Conservation (phyloP, 1,140 invertebrate genomes). For the Cydia strobilella region DNA sequence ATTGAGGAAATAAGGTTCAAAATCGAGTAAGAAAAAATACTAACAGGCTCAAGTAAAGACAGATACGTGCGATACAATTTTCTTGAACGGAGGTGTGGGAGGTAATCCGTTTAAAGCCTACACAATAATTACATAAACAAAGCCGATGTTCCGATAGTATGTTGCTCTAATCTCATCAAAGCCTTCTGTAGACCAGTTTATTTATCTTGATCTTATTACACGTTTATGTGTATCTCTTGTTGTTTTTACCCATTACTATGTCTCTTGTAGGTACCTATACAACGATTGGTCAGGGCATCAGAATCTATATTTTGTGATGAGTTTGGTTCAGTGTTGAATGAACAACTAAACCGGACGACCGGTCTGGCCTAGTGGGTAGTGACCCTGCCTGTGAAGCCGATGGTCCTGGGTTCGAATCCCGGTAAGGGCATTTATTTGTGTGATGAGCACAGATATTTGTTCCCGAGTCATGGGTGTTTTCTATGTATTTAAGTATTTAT, state of each 20-base stretch:
- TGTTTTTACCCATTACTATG: neutral
- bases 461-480: no score
- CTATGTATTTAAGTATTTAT: no score
- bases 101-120: constrained; percentile 26
- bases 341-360: no score
- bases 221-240: neutral
- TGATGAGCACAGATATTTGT: no score
- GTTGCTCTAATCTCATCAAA: constrained; percentile 2
- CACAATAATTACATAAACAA: constrained; percentile 31
- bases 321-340: no score
- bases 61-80: constrained; percentile 21
- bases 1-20: neutral
- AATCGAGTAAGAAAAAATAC: neutral
- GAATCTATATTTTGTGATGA: no score
- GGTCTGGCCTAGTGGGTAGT: no score
- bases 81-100: constrained; percentile 18
- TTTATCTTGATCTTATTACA: neutral
- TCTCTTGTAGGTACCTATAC: neutral
- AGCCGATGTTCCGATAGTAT: constrained; percentile 1
- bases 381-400: no score
- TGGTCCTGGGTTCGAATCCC: no score
- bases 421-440: no score
- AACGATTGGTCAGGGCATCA: no score
- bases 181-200: constrained; percentile 11
- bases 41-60: neutral